Conservation (phyloP, 2,113 vertebrate genomes). For the Ictalurus furcatus region DNA sequence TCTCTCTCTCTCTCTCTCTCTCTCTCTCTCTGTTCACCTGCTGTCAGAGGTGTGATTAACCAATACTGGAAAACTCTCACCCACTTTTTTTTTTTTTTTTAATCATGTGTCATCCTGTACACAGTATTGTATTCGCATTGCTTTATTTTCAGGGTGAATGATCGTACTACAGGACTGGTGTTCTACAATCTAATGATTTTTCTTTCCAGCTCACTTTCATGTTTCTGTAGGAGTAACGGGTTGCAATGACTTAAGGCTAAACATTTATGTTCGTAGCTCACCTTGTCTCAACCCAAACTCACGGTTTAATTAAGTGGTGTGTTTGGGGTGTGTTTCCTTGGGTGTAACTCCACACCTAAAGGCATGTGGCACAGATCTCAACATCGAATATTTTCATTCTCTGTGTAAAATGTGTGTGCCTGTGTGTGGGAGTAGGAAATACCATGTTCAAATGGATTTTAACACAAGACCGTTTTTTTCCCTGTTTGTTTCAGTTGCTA, state of each 20-base stretch:
- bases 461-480: neutral
- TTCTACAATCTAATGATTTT: neutral
- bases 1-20: neutral
- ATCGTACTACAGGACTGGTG: neutral
- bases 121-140: neutral
- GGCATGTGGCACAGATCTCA: neutral
- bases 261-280: neutral
- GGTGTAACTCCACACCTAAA: neutral
- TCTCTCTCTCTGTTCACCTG: constrained; percentile 1
- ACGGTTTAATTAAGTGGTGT: neutral
- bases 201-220: neutral
- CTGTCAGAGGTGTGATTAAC: neutral
- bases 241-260: neutral
- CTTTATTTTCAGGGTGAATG: neutral
- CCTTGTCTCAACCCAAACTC: neutral
- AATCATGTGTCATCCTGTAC: neutral
- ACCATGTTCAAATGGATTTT: neutral
- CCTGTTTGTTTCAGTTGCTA: neutral
- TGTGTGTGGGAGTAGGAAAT: neutral
- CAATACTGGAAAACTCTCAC: neutral
- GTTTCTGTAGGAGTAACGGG: neutral
- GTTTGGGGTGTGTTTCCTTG: constrained; percentile 4
- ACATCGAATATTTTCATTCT: neutral
- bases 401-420: neutral
- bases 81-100: neutral